Base-by-base conservation (phyloP, 2,113 vertebrate species). In the Poicephalus meyeri region DNA sequence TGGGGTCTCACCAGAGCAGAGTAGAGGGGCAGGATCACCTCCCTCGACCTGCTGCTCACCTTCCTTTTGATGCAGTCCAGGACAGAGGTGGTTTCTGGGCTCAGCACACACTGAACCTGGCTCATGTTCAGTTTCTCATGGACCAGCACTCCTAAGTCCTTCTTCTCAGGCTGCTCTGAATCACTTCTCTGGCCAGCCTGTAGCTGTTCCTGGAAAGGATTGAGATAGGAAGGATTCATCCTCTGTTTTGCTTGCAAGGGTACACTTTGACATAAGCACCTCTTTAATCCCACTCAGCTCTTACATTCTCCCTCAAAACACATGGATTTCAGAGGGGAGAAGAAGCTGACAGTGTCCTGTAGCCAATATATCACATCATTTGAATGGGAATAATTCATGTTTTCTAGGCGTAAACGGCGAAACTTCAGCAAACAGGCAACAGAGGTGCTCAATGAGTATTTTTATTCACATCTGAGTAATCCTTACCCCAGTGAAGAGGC, bases 361-460 rank as follows among this genome's bases (percentile, higher is more conserved):
- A 58, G 3, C 13, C 56, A 58, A 16, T 58, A 13, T 35, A 58
- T 35, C 21, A 35, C 56, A 35, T 58, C 33, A 58, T 35, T 58
- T 28, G 29, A 70, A 25, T 16, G 35, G 46, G 28, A 65, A 26
- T 46, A 53, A 86, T 28, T 65, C 14, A 9, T 82, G 3, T 95
- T 41, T 88, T 46, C 5, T 86, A 99, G 98, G 96, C 98, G 98
- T 16, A 99, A 99, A 91, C 97, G 98, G 49, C 98, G 98, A 83
- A 99, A 99, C 96, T 99, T 99, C 97, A 99, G 99, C 98, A 99
- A 99, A 79, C 98, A 99, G 97, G 98, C 99, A 5, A 99, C 98
- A 0, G 99, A 99, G 96, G 99, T 99, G 72, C 98, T 99, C 96
- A 99, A 99, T 8, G 99, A 99, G 63, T 99, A 99, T 97, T 99